Base-by-base conservation (phyloP, 2,888 invertebrate species). In the Eristalis arbustorum region DNA sequence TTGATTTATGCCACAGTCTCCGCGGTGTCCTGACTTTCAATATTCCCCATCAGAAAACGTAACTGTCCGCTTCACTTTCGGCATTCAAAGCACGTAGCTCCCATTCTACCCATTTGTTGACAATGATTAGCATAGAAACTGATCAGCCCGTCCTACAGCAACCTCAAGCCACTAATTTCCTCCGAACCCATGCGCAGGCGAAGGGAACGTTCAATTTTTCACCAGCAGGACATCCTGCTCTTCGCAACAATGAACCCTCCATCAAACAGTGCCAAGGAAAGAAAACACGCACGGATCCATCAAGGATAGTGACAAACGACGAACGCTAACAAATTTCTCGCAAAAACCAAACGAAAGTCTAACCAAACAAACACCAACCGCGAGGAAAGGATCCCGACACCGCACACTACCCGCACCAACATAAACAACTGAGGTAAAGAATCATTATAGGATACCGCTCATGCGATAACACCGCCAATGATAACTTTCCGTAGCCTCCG, bases 381-480 rank as follows among this genome's bases (percentile, higher is more conserved):
- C 42, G n/a, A 57, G 40, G 56, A 71, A 75, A 66, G 34, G 37
- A 71, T 71, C 80, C n/a, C 57, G 75, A 80, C 80, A 71, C 74
- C 66, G 62, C 59, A n/a, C 49, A 49, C 49, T 49, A 49, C 80
- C 75, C 66, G 66, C 66, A 71, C 62, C 67, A 75, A 84, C 37
- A 66, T 75, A 84, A 84, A 84, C 75, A 75, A 75, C 75, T 40
- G 74, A 71, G 84, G 80, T 67, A 76, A 76, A 63, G 72, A 76
- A 76, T 72, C 72, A 84, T 84, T 84, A 84, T 59, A 49, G 84
- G 84, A 84, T 76, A 76, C 67, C 76, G 63, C 59, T 84, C 76
- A 76, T 72, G 81, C 75, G 81, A 76, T 81, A 84, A 72, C 75
- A 81, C 76, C 57, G 68, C 69, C 56, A 18, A 71, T 72, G 81